A percentile compares a stretch with the other conserved stretches of the same genome.
phyloP scores from a whole-genome alignment of 1,140 invertebrate genomes.

The Listronotus bonariensis region DNA sequence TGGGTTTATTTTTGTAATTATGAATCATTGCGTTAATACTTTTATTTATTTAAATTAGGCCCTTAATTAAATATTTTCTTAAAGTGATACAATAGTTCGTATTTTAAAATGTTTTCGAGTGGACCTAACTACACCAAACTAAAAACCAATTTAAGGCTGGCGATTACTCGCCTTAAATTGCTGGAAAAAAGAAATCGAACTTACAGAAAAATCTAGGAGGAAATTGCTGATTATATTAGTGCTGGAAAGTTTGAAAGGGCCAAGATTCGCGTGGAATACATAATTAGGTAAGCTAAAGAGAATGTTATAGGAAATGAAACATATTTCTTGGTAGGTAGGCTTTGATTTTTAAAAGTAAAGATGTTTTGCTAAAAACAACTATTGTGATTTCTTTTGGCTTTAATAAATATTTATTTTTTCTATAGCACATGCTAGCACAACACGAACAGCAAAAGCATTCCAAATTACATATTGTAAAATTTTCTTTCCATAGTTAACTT shows the following conservation, averaged over 20 bases:
- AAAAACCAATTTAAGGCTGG: slow-evolving; percentile 92
- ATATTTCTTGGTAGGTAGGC: too few species aligned
- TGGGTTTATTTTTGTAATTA: too few species aligned
- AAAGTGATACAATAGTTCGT: neutral
- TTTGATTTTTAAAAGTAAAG: too few species aligned
- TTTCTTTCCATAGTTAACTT: too few species aligned
- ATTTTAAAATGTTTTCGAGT: slow-evolving; percentile 74
- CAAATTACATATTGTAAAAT: too few species aligned
- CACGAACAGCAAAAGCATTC: too few species aligned
- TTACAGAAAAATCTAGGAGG: slow-evolving; percentile 94
- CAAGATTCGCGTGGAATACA: slow-evolving; percentile 96
- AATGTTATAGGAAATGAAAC: too few species aligned
- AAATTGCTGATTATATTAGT: slow-evolving; percentile 96
- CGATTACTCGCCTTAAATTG: slow-evolving; percentile 91
- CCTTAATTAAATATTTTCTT: neutral
- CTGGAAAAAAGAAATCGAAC: slow-evolving; percentile 97
- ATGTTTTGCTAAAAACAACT: too few species aligned
- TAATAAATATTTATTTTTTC: neutral
- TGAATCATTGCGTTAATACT: too few species aligned
- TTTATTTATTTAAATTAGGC: too few species aligned
- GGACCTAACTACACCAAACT: slow-evolving; percentile 91
- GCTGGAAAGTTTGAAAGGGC: slow-evolving; percentile 91
- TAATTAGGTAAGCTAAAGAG: slow-evolving; percentile 71
- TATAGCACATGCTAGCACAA: too few species aligned
- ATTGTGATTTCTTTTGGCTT: neutral